phyloP scores from a whole-genome alignment of 2,797 vertebrate species.

The Tragelaphus oryx region DNA sequence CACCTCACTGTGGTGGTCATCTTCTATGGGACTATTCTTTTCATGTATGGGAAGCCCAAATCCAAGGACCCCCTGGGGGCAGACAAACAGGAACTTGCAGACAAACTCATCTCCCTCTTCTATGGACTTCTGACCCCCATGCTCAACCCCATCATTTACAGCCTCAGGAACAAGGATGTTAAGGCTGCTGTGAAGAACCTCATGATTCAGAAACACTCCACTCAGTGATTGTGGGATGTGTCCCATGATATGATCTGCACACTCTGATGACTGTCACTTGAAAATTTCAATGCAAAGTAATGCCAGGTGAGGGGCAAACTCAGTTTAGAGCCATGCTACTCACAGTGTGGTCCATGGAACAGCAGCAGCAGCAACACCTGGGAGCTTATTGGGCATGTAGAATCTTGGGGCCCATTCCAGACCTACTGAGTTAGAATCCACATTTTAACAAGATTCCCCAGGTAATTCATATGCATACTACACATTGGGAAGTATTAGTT shows the following conservation, averaged over 20 bases:
- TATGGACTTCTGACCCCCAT: conserved; percentile 58
- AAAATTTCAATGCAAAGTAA: neutral
- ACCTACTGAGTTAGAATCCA: neutral
- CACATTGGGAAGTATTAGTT: neutral
- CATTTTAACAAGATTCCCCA: neutral
- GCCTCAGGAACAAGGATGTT: neutral
- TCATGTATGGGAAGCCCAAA: conserved; percentile 68
- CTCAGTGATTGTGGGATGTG: neutral
- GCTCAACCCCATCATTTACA: conserved; percentile 73
- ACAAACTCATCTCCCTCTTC: conserved; percentile 54
- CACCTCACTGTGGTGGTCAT: conserved; percentile 44
- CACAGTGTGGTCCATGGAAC: neutral
- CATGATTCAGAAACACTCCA: neutral
- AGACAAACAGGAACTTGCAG: neutral
- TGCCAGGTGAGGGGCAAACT: neutral
- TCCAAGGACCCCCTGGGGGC: neutral
- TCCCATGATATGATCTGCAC: neutral
- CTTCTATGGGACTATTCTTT: conserved; percentile 65
- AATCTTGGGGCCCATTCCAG: neutral
- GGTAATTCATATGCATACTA: neutral
- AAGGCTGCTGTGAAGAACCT: conserved; percentile 43
- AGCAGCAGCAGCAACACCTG: neutral
- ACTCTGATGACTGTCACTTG: neutral
- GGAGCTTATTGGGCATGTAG: neutral
- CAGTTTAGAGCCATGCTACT: neutral